Percentiles rank a stretch among this genome's conserved stretches.
These are phyloP conservation scores for Peromyscus aztecus DNA, from an alignment of 2,797 vertebrate species.

Conservation along the genomic window DNA sequence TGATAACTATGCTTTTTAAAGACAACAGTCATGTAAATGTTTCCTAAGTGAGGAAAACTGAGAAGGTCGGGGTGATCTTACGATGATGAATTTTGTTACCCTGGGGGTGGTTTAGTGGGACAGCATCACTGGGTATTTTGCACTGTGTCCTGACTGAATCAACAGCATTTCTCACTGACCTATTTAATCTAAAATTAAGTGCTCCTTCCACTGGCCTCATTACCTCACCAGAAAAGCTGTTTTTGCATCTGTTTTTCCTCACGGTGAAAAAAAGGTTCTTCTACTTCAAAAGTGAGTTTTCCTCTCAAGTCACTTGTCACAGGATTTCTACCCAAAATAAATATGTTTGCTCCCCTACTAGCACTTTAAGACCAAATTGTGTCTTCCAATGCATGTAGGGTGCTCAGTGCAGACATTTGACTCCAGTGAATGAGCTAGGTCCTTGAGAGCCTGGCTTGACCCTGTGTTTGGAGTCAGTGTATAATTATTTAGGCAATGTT, in stretches of 20 bases:
- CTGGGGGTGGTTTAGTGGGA: conserved; percentile 8
- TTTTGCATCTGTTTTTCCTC: conserved; percentile 77
- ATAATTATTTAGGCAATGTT: conserved; percentile 79
- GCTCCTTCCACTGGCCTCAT: conserved; percentile 71
- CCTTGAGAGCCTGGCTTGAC: conserved; percentile 60
- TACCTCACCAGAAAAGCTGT: conserved; percentile 72
- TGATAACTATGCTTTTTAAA: conserved; percentile 35
- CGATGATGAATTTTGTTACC: conserved; percentile 16
- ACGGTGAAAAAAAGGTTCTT: conserved; percentile 68
- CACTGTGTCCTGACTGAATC: conserved; percentile 61
- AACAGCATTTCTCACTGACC: conserved; percentile 69
- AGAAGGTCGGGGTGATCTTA: background rate
- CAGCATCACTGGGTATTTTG: conserved; percentile 44
- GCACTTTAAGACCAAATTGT: conserved; percentile 59
- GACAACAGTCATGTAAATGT: background rate
- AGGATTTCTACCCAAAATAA: conserved; percentile 76
- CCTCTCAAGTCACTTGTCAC: conserved; percentile 74
- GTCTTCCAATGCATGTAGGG: conserved; percentile 48
- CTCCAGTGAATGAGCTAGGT: conserved; percentile 69
- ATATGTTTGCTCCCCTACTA: conserved; percentile 77
- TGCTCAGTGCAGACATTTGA: conserved; percentile 50
- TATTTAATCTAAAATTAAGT: conserved; percentile 78
- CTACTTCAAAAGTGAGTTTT: conserved; percentile 77
- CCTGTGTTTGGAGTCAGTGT: conserved; percentile 66
- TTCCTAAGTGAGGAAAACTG: background rate